A percentile compares a stretch with the other conserved stretches of the same genome.
Conservation (phyloP, 2,888 invertebrate species). For the Cecidostiba fungosa region DNA sequence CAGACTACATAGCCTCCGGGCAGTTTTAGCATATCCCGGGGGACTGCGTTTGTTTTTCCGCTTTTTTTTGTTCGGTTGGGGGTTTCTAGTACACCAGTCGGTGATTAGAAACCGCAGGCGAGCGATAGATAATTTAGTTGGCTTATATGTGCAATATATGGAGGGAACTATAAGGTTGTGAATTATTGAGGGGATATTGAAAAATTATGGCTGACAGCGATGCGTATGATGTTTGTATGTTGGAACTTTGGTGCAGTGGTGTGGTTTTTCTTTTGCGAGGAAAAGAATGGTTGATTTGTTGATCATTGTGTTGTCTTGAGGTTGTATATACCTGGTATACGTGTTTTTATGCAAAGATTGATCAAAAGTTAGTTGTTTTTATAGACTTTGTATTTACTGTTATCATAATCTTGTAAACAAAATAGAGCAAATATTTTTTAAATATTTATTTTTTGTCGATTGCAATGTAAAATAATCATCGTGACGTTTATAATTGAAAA, state of each 20-base stretch:
- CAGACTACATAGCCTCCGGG: neutral
- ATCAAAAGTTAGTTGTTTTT: too few species aligned
- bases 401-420: too few species aligned
- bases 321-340: too few species aligned
- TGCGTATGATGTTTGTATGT: neutral
- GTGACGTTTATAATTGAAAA: too few species aligned
- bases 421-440: too few species aligned
- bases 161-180: slow-evolving; percentile 23
- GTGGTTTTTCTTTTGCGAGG: too few species aligned
- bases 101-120: neutral
- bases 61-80: neutral
- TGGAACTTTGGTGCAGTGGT: too few species aligned
- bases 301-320: neutral
- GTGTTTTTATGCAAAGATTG: too few species aligned
- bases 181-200: slow-evolving; percentile 18
- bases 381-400: too few species aligned
- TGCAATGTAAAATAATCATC: too few species aligned
- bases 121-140: neutral
- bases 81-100: neutral
- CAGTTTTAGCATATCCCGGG: neutral
- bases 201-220: neutral
- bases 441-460: too few species aligned
- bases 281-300: neutral
- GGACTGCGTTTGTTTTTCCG: slow-evolving; percentile 9
- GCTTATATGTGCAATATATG: neutral